These are phyloP conservation scores for Porites australiensis DNA, from an alignment of 64 coral and sea anemone genomes.

Conservation along the genomic window DNA sequence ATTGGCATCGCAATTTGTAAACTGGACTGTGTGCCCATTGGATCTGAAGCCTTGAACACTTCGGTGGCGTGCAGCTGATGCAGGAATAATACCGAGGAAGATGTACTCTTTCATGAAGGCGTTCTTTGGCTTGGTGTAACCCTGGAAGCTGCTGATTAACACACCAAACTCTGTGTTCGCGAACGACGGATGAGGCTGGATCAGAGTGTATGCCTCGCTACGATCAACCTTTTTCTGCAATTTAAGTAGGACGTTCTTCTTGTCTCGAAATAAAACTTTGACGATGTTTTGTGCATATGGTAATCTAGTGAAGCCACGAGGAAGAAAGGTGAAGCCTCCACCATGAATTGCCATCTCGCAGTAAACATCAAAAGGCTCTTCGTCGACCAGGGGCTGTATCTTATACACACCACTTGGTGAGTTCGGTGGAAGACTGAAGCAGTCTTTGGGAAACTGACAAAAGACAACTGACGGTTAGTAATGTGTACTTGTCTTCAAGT, in stretches of 20 bases:
- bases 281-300: background rate
- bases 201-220: slow-evolving; percentile 28
- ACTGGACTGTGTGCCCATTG: slow-evolving; percentile 27
- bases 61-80: background rate
- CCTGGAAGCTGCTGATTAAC: slow-evolving; percentile 4
- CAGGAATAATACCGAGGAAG: slow-evolving; percentile 31
- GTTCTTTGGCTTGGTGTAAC: slow-evolving; percentile 25
- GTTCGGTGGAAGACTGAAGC: background rate
- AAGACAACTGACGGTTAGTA: no score
- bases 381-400: background rate
- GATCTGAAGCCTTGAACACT: slow-evolving; percentile 41
- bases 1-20: slow-evolving; percentile 51
- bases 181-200: background rate
- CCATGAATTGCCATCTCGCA: slow-evolving; percentile 69
- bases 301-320: slow-evolving; percentile 6
- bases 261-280: slow-evolving; percentile 34
- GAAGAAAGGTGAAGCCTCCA: slow-evolving; percentile 61
- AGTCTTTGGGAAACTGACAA: no score
- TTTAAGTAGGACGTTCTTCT: slow-evolving; percentile 37
- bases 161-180: background rate
- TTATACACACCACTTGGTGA: slow-evolving; percentile 39
- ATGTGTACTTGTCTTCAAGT: no score
- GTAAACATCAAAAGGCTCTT: slow-evolving; percentile 16
- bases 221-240: slow-evolving; percentile 37
- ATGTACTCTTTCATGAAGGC: background rate